Evolutionary conservation across 92 coral and sea anemone species (phyloP).

Genomic region (Actinostola sp.): DNA sequence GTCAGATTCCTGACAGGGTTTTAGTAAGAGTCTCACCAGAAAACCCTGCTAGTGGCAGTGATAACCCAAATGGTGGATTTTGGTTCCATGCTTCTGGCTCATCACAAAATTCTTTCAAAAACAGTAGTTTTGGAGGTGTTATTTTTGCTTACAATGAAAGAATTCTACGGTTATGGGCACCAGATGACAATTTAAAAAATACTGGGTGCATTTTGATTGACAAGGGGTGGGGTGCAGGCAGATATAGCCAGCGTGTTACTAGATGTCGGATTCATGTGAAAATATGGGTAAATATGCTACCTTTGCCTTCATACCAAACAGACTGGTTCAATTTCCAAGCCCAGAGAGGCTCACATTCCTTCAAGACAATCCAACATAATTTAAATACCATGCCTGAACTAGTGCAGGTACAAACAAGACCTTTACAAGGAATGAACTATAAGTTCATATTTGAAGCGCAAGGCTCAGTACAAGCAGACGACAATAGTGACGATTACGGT

Average conservation of each 20-base stretch:
- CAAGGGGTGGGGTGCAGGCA: slow-evolving; percentile 79
- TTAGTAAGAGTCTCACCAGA: slow-evolving; percentile 75
- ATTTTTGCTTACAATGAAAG: slow-evolving; percentile 90
- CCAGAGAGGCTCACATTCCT: slow-evolving; percentile 62
- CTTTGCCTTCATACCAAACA: slow-evolving; percentile 73
- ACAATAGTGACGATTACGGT: slow-evolving; percentile 77
- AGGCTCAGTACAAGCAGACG: slow-evolving; percentile 85
- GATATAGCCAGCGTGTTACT: slow-evolving; percentile 56
- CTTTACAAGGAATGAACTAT: slow-evolving; percentile 54
- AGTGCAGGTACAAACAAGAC: slow-evolving; percentile 73
- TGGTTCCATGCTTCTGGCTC: slow-evolving; percentile 88
- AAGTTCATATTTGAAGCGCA: slow-evolving; percentile 84
- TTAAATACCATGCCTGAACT: slow-evolving; percentile 61
- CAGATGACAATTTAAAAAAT: slow-evolving; percentile 47
- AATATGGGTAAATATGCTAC: slow-evolving; percentile 81
- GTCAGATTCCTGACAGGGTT: slow-evolving; percentile 86
- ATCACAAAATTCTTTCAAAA: slow-evolving; percentile 79
- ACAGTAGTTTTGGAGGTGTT: slow-evolving; percentile 83
- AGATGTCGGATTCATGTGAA: slow-evolving; percentile 73
- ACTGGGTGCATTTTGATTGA: slow-evolving; percentile 88
- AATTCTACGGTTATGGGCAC: slow-evolving; percentile 83
- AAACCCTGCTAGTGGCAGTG: slow-evolving; percentile 11
- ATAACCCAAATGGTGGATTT: slow-evolving; percentile 77
- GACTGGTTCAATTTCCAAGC: slow-evolving; percentile 67
- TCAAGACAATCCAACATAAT: slow-evolving; percentile 55